Base-by-base conservation (phyloP, 1,140 invertebrate species). In the Achroia grisella region DNA sequence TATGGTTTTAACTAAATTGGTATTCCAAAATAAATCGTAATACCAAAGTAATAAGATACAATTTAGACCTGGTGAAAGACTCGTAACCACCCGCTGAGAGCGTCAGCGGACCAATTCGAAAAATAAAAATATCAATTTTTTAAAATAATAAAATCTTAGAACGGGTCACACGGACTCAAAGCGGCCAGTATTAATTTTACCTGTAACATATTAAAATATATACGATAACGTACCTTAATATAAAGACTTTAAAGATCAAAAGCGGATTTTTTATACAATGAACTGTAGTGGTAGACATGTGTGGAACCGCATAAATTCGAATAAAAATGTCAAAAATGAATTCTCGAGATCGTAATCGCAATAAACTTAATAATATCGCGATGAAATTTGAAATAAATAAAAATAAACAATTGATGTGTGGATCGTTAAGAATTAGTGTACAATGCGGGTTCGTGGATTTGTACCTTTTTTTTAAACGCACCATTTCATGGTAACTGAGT, bases 261-360 rank as follows among this genome's bases (percentile, higher is more conserved):
- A 15, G 17, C 10, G 10, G 8, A 12, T n/a, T 13, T 9, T 29
- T 23, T 8, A 34, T 6, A 40, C 29, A 23, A 10, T 35, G 39
- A 44, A n/a, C 23, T 52, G 51, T 49, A 35, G 43, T 52, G 36
- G 58, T 48, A 54, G 46, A 31, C 30, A 39, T 36, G 52, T 34
- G 48, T 45, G 59, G 59, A 67, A 71, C 71, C 66, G 62, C 71
- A 83, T 83, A 81, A 83, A 83, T 83, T 76, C 68, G 58, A 70
- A 83, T 83, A 81, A 83, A 84, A 84, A 79, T 52, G 77, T 84
- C 79, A 79, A 78, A 84, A 78, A 83, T 76, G 71, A 73, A 79
- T 79, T 72, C 77, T 63, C 71, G 48, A 81, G 79, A 84, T 81
- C 68, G 63, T 81, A 79, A 84, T 84, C 79, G 75, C 73, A 64